Conservation (phyloP, 2,888 invertebrate species). For the Agonopterix arenella region DNA sequence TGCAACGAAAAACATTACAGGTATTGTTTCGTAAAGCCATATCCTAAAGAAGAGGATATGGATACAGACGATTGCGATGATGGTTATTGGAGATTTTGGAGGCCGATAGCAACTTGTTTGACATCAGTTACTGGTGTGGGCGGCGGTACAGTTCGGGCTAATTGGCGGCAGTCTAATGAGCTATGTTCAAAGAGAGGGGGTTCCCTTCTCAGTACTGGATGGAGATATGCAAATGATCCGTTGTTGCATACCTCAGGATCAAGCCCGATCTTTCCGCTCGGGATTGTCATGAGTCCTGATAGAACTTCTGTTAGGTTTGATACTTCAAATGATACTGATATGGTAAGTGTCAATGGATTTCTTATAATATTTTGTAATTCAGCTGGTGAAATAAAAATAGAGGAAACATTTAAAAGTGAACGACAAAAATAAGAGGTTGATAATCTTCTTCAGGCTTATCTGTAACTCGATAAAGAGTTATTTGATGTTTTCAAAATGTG, state of each 20-base stretch:
- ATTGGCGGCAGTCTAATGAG: constrained; percentile 50
- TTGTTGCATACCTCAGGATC: constrained; percentile 22
- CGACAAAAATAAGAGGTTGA: no score
- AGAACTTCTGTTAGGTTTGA: constrained; percentile 31
- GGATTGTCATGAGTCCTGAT: constrained; percentile 34
- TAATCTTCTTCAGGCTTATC: no score
- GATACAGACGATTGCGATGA: constrained; percentile 36
- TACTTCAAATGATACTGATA: constrained; percentile 26
- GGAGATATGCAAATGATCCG: constrained; percentile 57
- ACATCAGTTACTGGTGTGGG: constrained; percentile 31
- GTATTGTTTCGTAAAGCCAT: constrained; percentile 56
- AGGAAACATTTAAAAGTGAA: no score
- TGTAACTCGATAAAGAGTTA: no score
- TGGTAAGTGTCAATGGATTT: constrained; percentile 20
- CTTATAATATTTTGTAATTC: no score
- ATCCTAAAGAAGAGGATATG: constrained; percentile 28
- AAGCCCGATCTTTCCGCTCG: constrained; percentile 41
- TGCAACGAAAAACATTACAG: constrained; percentile 53
- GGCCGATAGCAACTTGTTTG: constrained; percentile 54
- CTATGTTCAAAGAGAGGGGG: constrained; percentile 43
- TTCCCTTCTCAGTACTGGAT: constrained; percentile 52
- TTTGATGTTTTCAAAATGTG: no score
- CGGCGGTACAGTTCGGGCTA: constrained; percentile 50
- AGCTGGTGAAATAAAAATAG: no score
- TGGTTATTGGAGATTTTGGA: constrained; percentile 39